These are phyloP conservation scores for Microtus richardsoni DNA, from an alignment of 2,113 vertebrate species.

Conservation along the genomic window DNA sequence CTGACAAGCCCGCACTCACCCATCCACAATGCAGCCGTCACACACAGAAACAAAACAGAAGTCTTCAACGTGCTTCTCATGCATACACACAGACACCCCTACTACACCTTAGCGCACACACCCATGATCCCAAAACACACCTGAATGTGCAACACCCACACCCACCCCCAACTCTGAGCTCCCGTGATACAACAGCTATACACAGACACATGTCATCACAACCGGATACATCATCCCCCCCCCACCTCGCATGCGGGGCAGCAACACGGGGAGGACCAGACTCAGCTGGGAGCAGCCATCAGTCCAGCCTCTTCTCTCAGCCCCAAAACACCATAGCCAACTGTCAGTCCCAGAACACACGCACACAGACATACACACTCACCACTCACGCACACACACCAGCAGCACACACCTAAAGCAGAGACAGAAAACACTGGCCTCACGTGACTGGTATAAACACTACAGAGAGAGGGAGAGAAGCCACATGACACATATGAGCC, in stretches of 20 bases:
- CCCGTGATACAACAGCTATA: not conserved
- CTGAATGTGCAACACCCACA: not conserved
- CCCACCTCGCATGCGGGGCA: not conserved
- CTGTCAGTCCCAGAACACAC: not conserved
- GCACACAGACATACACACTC: not conserved
- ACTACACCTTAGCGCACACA: not conserved
- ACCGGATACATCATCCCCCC: not conserved
- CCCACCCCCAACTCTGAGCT: conserved; percentile 27
- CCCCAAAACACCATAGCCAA: conserved; percentile 50
- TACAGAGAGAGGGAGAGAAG: conserved; percentile 70
- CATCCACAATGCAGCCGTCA: not conserved
- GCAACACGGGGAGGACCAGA: not conserved
- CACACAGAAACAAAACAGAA: not conserved
- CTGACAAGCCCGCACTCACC: not conserved
- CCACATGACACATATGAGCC: conserved; percentile 80
- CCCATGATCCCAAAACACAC: not conserved
- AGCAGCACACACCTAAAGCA: conserved; percentile 38
- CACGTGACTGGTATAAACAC: conserved; percentile 84
- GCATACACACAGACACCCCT: not conserved
- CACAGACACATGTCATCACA: conserved; percentile 8
- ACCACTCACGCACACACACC: not conserved
- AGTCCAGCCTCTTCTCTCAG: not conserved
- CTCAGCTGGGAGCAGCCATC: not conserved
- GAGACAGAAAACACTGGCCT: conserved; percentile 77
- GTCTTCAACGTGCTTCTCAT: not conserved